Conservation (phyloP, 2,113 vertebrate genomes). For the Myotis brandtii region DNA sequence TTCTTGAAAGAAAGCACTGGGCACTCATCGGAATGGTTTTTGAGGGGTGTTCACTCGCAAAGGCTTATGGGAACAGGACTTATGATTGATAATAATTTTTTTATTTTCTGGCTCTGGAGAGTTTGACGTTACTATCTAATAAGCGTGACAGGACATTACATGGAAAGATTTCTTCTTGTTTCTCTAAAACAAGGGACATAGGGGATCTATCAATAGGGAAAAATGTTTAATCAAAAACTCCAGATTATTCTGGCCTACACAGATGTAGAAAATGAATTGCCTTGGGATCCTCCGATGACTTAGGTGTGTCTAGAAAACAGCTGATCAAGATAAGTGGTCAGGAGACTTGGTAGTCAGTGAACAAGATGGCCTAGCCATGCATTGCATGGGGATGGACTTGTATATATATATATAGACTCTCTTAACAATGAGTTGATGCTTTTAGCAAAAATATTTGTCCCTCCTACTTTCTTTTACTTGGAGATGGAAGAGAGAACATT, state of each 20-base stretch:
- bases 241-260: not conserved
- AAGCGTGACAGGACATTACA: not conserved
- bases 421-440: not conserved
- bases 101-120: not conserved
- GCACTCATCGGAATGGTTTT: not conserved
- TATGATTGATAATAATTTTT: not conserved
- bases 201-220: not conserved
- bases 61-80: not conserved
- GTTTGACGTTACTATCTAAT: not conserved
- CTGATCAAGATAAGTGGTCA: not conserved
- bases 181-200: not conserved
- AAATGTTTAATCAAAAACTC: not conserved
- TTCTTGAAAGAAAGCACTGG: not conserved
- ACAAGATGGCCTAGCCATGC: not conserved
- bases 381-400: not conserved
- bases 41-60: not conserved
- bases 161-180: not conserved
- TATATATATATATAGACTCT: not conserved
- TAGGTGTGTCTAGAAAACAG: not conserved
- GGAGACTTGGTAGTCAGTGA: not conserved
- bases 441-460: not conserved
- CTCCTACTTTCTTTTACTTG: not conserved
- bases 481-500: not conserved
- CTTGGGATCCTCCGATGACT: not conserved
- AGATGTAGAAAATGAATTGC: not conserved